Percentiles rank a stretch among this genome's conserved stretches.
Conservation (phyloP, 1,140 invertebrate genomes). For the Penaeus japonicus region DNA sequence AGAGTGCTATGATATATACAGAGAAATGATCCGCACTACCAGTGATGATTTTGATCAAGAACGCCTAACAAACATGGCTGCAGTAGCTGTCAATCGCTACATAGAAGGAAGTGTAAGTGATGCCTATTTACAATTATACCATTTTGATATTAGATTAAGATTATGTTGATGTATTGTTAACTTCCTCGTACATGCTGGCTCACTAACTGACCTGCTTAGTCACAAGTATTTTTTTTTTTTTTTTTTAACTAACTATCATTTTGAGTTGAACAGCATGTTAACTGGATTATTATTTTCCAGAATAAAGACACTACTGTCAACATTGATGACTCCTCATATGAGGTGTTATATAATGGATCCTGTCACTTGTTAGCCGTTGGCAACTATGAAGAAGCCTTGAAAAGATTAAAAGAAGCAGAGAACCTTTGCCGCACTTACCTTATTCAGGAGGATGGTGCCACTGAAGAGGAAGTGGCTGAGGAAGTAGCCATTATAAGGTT, state of each 20-base stretch:
- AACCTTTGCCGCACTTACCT: constrained; percentile 82
- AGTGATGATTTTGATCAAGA: constrained; percentile 95
- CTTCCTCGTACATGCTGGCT: no score
- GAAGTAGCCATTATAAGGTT: constrained; percentile 89
- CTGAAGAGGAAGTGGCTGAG: constrained; percentile 86
- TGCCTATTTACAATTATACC: neutral
- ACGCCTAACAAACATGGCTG: constrained; percentile 89
- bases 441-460: constrained; percentile 82
- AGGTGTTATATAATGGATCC: constrained; percentile 88
- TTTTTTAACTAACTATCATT: neutral
- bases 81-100: constrained; percentile 84
- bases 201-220: no score
- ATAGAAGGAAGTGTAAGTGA: constrained; percentile 63
- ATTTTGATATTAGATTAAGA: no score
- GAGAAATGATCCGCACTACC: constrained; percentile 86
- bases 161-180: no score
- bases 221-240: neutral
- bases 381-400: constrained; percentile 78
- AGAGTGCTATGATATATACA: constrained; percentile 85
- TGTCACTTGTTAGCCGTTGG: constrained; percentile 79
- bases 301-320: neutral
- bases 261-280: neutral
- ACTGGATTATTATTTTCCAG: neutral
- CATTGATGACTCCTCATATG: constrained; percentile 73
- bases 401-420: constrained; percentile 83